Evolutionary conservation across 2,113 vertebrate species (phyloP).

Genomic region (Cyrtonyx montezumae): DNA sequence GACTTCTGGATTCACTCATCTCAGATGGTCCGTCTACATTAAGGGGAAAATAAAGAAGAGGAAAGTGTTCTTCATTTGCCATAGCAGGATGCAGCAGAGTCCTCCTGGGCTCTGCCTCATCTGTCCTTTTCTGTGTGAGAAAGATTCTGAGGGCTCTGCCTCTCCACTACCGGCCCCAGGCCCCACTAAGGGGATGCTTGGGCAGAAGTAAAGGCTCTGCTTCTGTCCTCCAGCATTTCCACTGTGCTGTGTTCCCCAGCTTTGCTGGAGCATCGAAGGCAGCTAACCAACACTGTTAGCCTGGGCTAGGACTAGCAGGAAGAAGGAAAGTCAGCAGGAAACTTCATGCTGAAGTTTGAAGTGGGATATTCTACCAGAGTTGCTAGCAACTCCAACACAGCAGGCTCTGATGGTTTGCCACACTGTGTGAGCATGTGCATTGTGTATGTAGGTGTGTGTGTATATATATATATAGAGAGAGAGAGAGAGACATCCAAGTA

Average conservation of each 20-base stretch:
- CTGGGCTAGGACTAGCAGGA: background rate
- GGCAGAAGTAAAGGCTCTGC: background rate
- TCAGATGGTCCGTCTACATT: background rate
- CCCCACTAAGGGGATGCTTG: background rate
- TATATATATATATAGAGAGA: background rate
- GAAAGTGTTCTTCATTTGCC: background rate
- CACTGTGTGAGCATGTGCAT: background rate
- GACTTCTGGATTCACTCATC: background rate
- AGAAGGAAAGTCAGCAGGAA: background rate
- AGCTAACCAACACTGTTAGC: background rate
- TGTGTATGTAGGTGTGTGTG: background rate
- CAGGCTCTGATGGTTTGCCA: background rate
- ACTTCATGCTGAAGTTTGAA: background rate
- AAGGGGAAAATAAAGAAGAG: background rate
- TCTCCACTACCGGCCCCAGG: background rate
- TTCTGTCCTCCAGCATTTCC: background rate
- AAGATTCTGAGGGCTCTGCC: background rate
- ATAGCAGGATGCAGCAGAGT: background rate
- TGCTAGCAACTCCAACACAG: background rate
- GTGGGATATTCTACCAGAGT: background rate
- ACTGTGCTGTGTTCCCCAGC: background rate
- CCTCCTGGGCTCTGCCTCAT: background rate
- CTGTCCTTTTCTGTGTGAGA: background rate
- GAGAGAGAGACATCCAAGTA: background rate
- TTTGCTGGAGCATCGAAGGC: background rate